Percentiles rank a stretch among this genome's conserved stretches.
phyloP scores from a whole-genome alignment of 2,113 vertebrate species.

The Anhinga rufa region DNA sequence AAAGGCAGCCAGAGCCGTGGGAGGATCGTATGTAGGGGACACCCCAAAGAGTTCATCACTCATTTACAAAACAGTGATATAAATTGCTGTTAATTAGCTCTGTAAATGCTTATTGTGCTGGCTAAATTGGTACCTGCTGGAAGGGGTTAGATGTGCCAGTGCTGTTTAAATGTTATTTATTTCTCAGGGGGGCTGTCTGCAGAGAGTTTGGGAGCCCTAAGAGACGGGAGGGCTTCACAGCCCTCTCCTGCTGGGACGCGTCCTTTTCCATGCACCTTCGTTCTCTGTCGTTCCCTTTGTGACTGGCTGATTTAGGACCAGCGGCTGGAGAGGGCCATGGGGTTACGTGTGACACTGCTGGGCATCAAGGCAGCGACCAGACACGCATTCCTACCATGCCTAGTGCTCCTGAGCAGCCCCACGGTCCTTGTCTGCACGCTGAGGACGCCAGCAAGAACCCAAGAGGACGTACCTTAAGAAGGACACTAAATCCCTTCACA shows the following conservation, averaged over 20 bases:
- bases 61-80: neutral
- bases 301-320: neutral
- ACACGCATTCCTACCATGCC: rapidly evolving
- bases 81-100: neutral
- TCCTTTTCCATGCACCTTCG: neutral
- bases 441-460: neutral
- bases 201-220: neutral
- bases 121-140: neutral
- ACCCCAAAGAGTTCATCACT: neutral
- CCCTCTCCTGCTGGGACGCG: neutral
- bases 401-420: neutral
- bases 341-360: neutral
- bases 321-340: neutral
- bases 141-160: neutral
- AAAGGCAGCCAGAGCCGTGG: neutral
- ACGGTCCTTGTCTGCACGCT: rapidly evolving
- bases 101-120: neutral
- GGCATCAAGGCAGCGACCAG: neutral
- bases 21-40: neutral
- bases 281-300: neutral
- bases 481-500: neutral
- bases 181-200: neutral
- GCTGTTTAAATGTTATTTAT: neutral
- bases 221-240: neutral
- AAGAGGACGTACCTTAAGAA: rapidly evolving